Base-by-base conservation (phyloP, 2,113 vertebrate genomes). In the Nothocercus julius region DNA sequence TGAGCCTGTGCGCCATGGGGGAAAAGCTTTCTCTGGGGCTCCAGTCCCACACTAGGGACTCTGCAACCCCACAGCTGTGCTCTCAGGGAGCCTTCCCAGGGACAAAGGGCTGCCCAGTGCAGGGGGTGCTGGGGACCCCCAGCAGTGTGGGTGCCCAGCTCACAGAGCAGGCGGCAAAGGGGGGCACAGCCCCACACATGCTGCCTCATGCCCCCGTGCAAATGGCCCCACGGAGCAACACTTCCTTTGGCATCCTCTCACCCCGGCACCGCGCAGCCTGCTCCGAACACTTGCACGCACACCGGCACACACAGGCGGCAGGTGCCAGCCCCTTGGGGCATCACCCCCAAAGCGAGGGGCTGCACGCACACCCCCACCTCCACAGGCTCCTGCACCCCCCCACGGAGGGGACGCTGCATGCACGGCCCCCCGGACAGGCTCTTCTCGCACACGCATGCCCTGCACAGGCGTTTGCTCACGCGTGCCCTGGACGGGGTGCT, bases 1-100 rank as follows among this genome's bases (percentile, higher is more conserved):
- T 0, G 0, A 2, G 36, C 34, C 45, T 24, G 12, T 7, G 18
- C 14, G 49, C 28, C 34, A 30, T 1, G 21, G 63, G 47, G 79
- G 19, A 62, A 89, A 75, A 82, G 63, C 36, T 62, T 59, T 72
- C 36, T 24, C 38, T 0, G 0, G 19, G 19, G 3, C 16, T 42
- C 45, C 36, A 44, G 27, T 27, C 51, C 51, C 25, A 27, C 51
- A 53, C 8, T 5, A 74, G 28, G 73, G n/a, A 80, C 5, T 1
- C 18, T 22, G 8, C 14, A 49, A 36, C 51, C 70, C 9, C 3
- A 36, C 34, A 19, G 32, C 64, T 59, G 64, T 36, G 42, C 12
- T 47, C 25, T 24, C 51, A 84, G 24, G 74, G 82, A 13, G 30
- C 30, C 2, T 82, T 80, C 19, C 34, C 1, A 1, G 44, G 78